A percentile compares a stretch with the other conserved stretches of the same genome.
phyloP scores from a whole-genome alignment of 2,797 vertebrate species.

The Rhadinocentrus ornatus region DNA sequence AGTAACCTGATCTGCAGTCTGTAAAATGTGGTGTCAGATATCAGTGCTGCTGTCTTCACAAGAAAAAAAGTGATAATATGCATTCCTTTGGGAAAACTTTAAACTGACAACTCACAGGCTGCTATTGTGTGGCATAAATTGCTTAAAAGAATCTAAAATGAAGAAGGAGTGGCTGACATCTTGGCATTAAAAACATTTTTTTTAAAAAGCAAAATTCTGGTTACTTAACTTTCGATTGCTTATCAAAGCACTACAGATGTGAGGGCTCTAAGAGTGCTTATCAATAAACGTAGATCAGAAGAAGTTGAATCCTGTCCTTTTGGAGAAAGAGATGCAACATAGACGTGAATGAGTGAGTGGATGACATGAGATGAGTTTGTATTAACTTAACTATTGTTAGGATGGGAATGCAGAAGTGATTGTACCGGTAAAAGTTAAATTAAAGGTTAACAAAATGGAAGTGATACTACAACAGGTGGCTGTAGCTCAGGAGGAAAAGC shows the following conservation, averaged over 20 bases:
- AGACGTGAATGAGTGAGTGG: neutral
- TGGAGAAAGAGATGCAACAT: neutral
- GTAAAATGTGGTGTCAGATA: conserved; percentile 57
- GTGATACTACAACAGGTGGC: no score
- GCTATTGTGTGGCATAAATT: neutral
- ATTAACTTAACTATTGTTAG: neutral
- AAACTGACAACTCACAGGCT: neutral
- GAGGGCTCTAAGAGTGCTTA: neutral
- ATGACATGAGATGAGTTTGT: neutral
- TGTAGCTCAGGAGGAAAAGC: no score
- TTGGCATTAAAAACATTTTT: neutral
- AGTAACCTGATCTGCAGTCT: conserved; percentile 63
- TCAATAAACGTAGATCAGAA: neutral
- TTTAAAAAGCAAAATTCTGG: neutral
- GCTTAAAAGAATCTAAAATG: neutral
- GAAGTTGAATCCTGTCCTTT: neutral
- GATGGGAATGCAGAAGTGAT: neutral
- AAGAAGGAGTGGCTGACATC: no score
- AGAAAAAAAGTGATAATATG: conserved; percentile 17
- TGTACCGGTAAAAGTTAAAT: neutral
- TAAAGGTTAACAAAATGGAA: neutral
- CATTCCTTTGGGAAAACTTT: conserved; percentile 10
- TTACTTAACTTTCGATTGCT: neutral
- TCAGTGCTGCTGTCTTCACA: conserved; percentile 34
- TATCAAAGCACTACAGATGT: neutral